Percentiles rank a stretch among this genome's conserved stretches.
These are phyloP conservation scores for Fregata magnificens DNA, from an alignment of 2,113 vertebrate genomes.

Conservation along the genomic window DNA sequence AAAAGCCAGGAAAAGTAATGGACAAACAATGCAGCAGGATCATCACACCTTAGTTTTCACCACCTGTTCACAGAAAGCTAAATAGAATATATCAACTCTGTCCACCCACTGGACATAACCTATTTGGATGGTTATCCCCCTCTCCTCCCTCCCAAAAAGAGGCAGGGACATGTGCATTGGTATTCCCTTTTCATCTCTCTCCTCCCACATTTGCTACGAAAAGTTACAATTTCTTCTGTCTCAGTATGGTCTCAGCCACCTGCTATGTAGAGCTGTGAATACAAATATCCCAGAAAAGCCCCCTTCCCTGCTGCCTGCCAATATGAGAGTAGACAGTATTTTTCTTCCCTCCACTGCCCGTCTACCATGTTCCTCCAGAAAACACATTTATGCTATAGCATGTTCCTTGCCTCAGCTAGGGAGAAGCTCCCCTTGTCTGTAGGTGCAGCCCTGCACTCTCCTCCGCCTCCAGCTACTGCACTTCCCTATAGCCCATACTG, in stretches of 20 bases:
- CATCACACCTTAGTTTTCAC: constrained; percentile 22
- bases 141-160: background rate
- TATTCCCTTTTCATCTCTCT: background rate
- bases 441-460: background rate
- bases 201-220: background rate
- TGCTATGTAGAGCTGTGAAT: background rate
- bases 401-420: background rate
- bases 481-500: background rate
- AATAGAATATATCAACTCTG: background rate
- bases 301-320: background rate
- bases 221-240: background rate
- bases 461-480: background rate
- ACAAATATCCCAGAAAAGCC: background rate
- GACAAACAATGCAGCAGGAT: constrained; percentile 51
- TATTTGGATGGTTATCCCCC: background rate
- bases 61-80: constrained; percentile 30
- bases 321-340: background rate
- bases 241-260: background rate
- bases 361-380: background rate
- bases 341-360: background rate
- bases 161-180: background rate
- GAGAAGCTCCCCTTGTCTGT: background rate
- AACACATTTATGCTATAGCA: background rate
- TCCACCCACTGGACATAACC: background rate
- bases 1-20: constrained; percentile 65